phyloP scores from a whole-genome alignment of 2,888 invertebrate species.

The Girardia tigrina region DNA sequence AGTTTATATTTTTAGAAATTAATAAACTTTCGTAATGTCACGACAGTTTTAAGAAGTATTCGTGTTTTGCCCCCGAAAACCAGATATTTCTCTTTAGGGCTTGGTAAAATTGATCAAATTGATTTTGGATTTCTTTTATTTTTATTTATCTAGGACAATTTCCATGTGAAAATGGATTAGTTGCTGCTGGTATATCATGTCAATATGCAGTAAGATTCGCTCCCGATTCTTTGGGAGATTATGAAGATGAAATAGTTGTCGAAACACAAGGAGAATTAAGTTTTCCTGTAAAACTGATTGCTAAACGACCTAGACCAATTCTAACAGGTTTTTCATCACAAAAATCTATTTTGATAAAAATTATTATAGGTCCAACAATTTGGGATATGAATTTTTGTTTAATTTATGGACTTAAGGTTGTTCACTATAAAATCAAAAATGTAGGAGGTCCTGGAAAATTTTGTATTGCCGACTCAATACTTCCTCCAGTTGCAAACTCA shows the following conservation, averaged over 20 bases:
- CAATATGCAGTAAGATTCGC: conserved; percentile 47
- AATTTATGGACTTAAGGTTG: conserved; percentile 45
- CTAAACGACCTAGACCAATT: conserved; percentile 44
- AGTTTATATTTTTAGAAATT: neutral
- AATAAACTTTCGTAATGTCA: conserved; percentile 41
- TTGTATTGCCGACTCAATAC: conserved; percentile 43
- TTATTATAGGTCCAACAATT: neutral
- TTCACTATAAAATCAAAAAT: conserved; percentile 44
- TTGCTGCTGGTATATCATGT: conserved; percentile 50
- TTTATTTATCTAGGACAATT: no score
- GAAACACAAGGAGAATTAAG: conserved; percentile 43
- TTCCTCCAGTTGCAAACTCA: conserved; percentile 48
- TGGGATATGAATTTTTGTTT: conserved; percentile 40
- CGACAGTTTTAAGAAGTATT: conserved; percentile 45
- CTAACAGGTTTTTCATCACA: conserved; percentile 41
- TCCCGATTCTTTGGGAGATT: conserved; percentile 48
- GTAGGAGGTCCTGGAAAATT: conserved; percentile 48
- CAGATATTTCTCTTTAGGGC: conserved; percentile 45
- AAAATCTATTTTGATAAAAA: neutral
- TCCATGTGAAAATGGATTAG: conserved; percentile 47
- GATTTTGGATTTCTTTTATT: no score
- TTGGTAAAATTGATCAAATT: no score
- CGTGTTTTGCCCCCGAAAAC: conserved; percentile 45
- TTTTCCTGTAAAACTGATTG: conserved; percentile 42
- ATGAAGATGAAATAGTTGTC: conserved; percentile 45